A percentile compares a stretch with the other conserved stretches of the same genome.
Evolutionary conservation across 2,888 invertebrate genomes (phyloP).

Genomic region (Pseudeuparius sepicola): DNA sequence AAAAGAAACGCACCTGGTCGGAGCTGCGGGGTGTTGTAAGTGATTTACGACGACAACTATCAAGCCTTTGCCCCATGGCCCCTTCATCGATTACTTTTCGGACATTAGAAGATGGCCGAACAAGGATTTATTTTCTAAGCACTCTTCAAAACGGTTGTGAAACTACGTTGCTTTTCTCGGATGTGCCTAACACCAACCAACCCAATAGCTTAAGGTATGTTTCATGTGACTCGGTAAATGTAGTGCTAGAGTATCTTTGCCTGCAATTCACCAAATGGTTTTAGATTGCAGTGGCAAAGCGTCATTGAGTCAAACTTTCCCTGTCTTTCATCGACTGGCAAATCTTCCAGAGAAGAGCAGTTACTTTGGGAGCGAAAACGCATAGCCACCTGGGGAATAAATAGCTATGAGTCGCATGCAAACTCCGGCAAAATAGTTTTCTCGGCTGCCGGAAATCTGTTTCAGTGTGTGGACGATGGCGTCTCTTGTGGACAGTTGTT

Average conservation of each 20-base stretch:
- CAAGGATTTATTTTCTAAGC: constrained; percentile 81
- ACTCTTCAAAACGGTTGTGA: constrained; percentile 84
- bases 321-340: constrained; percentile 46
- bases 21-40: constrained; percentile 72
- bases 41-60: constrained; percentile 68
- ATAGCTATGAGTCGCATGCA: constrained; percentile 81
- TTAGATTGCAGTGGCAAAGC: constrained; percentile 65
- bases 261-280: no score
- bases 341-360: constrained; percentile 80
- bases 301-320: constrained; percentile 70
- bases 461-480: constrained; percentile 70
- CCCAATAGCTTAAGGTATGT: constrained; percentile 41
- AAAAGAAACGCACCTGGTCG: constrained; percentile 52
- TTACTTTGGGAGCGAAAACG: constrained; percentile 85
- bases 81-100: constrained; percentile 77
- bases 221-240: no score
- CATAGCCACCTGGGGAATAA: constrained; percentile 87
- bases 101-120: constrained; percentile 65
- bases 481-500: constrained; percentile 55
- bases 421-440: constrained; percentile 79
- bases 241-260: no score
- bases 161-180: constrained; percentile 77
- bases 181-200: constrained; percentile 58
- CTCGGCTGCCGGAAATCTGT: constrained; percentile 80
- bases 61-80: constrained; percentile 69